A percentile compares a stretch with the other conserved stretches of the same genome.
phyloP scores from a whole-genome alignment of 2,888 invertebrate species.

The Marasmarcha lunaedactyla region DNA sequence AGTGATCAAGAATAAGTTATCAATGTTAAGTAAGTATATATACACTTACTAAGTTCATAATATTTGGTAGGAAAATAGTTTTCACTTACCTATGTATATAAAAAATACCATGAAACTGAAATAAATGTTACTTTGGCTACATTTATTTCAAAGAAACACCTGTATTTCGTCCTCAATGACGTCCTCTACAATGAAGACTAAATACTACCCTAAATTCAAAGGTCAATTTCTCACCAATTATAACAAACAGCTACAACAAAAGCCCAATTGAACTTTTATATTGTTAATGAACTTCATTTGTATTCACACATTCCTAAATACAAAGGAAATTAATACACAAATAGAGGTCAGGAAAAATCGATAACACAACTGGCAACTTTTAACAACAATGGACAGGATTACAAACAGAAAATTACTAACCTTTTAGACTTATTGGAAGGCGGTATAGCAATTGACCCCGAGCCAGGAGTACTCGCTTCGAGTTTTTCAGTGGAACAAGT shows the following conservation, averaged over 20 bases:
- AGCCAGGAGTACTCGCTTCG: constrained; percentile 54
- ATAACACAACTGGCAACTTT: constrained; percentile 40
- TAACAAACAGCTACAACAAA: constrained; percentile 38
- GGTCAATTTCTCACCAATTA: constrained; percentile 38
- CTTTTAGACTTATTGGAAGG: constrained; percentile 51
- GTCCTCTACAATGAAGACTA: neutral
- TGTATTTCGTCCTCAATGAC: too few species aligned
- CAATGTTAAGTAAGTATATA: too few species aligned
- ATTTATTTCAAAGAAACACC: too few species aligned
- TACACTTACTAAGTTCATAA: too few species aligned
- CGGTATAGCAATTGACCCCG: constrained; percentile 54
- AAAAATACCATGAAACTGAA: too few species aligned
- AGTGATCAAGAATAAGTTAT: too few species aligned
- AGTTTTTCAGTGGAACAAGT: constrained; percentile 52
- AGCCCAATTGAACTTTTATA: constrained; percentile 21
- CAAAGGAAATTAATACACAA: constrained; percentile 57
- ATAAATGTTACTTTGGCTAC: too few species aligned
- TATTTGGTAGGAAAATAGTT: too few species aligned
- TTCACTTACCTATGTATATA: too few species aligned
- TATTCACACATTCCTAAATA: constrained; percentile 39
- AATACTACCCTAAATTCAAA: too few species aligned
- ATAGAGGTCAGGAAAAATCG: constrained; percentile 56
- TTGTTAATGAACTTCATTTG: constrained; percentile 39
- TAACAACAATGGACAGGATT: constrained; percentile 35
- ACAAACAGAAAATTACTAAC: constrained; percentile 37